Base-by-base conservation (phyloP, 2,797 vertebrate species). In the Aldrovandia affinis region DNA sequence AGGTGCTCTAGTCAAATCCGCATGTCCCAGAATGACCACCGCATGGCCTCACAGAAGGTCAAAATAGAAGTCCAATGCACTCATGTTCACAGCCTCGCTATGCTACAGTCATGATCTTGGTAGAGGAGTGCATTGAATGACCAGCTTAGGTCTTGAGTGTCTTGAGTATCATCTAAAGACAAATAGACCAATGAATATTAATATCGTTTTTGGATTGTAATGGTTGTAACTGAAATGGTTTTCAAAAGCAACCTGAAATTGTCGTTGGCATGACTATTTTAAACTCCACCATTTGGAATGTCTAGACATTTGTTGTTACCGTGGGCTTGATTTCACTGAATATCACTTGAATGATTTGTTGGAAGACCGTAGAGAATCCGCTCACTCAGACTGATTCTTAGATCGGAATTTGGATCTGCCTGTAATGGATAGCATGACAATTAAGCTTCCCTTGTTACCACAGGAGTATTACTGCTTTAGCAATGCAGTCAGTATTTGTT, bases 81-180 rank as follows among this genome's bases (percentile, higher is more conserved):
- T 22, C n/a, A 22, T n/a, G 42, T 36, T 44, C 39, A 18, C 28
- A 25, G 50, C 77, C 20, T n/a, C 44, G 14, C 75, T 20, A 47
- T 78, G 39, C 20, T 79, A 10, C 80, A 33, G 36, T 68, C 83
- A 54, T 54, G 63, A 36, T 54, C 30, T 65, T 81, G 70, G 73
- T 39, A 47, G n/a, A 59, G 30, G 68, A 63, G 61, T 73, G 61
- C 78, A 63, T 75, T 52, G 70, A 12, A 68, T 84, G 80, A 83
- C 59, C 36, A 22, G 39, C 4, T 77, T 9, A 83, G 78, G 33
- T 5, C 36, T 28, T n/a, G n/a, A n/a, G 15, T 73, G 15, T 73
- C 1, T 73, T 50, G 12, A n/a, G 52, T 68, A n/a, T 78, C 78
- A 14, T 22, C 12, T 73, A 15, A 77, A 57, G 57, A 3, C 47